Base-by-base conservation (phyloP, 2,797 vertebrate species). In the Halcyon badia region DNA sequence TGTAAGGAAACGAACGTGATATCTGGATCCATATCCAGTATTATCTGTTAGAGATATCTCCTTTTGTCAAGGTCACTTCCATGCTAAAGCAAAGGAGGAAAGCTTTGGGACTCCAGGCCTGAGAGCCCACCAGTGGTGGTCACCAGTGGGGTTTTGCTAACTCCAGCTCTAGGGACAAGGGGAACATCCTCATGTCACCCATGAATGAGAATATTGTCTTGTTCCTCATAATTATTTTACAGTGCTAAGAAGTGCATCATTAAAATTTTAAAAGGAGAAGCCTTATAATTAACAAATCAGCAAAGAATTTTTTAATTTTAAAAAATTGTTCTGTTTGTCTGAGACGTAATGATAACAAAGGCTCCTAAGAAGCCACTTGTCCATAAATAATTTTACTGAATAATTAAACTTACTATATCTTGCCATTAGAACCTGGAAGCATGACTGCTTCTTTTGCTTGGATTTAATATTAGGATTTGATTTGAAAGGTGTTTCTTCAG, bases 401-500 rank as follows among this genome's bases (percentile, higher is more conserved):
- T 70, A 87, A 85, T 79, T 84, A 56, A 91, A 66, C 24, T 46
- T 79, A 56, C 16, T 94, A 76, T 31, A 48, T 77, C 39, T 70
- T 85, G 20, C 26, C 35, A 2, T 39, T 66, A 65, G 39, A 65
- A 89, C 11, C 51, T 69, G 37, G 37, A 78, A 89, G 14, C 6
- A 8, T 13, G 7, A 58, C 39, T 35, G 16, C 51, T 89, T 70
- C 56, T 89, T 82, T 70, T 87, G 14, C 56, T 85, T 76, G 35
- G 24, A 77, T 33, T 82, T 91, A 73, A 54, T 83, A 77, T 44
- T 89, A 58, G 79, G 42, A 24, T 48, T 91, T 87, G 42, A 62
- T 79, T 72, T 91, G 87, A 91, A 94, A 87, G 17, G 42, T 87
- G 17, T n/a, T 79, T 25, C 39, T 89, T 90, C 71, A 51, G 26